phyloP scores from a whole-genome alignment of 2,113 vertebrate genomes.

The Ptilonorhynchus violaceus region DNA sequence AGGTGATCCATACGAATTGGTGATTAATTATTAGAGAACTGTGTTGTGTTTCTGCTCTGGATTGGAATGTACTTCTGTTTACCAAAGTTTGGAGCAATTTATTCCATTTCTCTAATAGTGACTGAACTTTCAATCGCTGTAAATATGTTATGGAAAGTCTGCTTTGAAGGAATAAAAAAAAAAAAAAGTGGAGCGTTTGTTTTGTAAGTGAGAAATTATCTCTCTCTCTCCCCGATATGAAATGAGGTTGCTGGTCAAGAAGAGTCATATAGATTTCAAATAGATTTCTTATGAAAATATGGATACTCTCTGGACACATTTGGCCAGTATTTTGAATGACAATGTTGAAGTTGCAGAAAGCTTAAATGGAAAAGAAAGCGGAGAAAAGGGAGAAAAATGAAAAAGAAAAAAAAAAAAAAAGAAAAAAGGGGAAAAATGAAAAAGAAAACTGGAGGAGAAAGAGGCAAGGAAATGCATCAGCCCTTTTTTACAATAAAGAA shows the following conservation, averaged over 20 bases:
- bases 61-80: neutral
- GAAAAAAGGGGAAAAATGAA: neutral
- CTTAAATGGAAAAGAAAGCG: neutral
- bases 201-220: neutral
- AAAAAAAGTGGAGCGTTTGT: accelerated
- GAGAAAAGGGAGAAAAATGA: neutral
- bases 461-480: neutral
- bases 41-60: neutral
- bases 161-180: neutral
- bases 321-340: neutral
- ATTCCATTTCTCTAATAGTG: neutral
- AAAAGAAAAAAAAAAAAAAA: neutral
- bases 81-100: neutral
- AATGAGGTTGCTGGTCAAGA: neutral
- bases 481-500: neutral
- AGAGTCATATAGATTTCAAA: neutral
- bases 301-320: neutral
- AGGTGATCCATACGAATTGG: neutral
- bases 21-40: neutral
- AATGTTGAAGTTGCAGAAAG: neutral
- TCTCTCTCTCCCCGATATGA: neutral
- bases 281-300: neutral
- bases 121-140: neutral
- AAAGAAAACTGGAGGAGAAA: neutral
- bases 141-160: neutral